Evolutionary conservation across 2,888 invertebrate species (phyloP).

Genomic region (Xiphydria camelus): DNA sequence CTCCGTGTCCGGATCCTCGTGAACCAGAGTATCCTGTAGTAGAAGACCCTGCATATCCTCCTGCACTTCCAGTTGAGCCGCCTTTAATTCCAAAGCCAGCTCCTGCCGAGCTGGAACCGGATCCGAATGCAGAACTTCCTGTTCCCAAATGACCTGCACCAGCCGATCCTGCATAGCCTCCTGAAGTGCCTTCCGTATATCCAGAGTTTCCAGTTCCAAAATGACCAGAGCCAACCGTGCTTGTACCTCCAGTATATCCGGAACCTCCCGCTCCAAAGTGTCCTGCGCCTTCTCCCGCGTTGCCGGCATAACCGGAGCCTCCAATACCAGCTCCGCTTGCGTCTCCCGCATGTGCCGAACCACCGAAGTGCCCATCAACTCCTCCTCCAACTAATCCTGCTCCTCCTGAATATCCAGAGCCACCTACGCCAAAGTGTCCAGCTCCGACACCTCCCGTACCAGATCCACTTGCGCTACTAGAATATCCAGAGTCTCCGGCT

Average conservation of each 20-base stretch:
- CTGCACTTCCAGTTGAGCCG: neutral
- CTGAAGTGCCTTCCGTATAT: neutral
- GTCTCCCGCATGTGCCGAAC: slow-evolving; percentile 4
- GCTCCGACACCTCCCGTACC: neutral
- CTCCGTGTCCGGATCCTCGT: neutral
- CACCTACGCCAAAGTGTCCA: neutral
- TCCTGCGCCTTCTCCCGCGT: slow-evolving; percentile 2
- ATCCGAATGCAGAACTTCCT: neutral
- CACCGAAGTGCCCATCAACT: slow-evolving; percentile 4
- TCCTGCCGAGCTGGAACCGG: neutral
- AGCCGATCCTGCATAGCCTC: neutral
- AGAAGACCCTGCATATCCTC: neutral
- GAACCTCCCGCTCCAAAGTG: slow-evolving; percentile 10
- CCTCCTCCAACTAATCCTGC: neutral
- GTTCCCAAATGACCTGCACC: neutral
- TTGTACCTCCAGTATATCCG: slow-evolving; percentile 7
- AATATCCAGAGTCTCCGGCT: slow-evolving; percentile 1
- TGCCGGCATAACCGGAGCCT: too few relatives aligned
- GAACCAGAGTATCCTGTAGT: neutral
- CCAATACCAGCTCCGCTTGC: slow-evolving; percentile 13
- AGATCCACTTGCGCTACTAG: neutral
- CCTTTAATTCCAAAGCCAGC: neutral
- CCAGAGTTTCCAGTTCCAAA: slow-evolving; percentile 2
- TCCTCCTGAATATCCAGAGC: slow-evolving; percentile 7
- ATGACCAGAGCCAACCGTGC: neutral